These are phyloP conservation scores for Argentina silus DNA, from an alignment of 2,797 vertebrate genomes.

Conservation along the genomic window DNA sequence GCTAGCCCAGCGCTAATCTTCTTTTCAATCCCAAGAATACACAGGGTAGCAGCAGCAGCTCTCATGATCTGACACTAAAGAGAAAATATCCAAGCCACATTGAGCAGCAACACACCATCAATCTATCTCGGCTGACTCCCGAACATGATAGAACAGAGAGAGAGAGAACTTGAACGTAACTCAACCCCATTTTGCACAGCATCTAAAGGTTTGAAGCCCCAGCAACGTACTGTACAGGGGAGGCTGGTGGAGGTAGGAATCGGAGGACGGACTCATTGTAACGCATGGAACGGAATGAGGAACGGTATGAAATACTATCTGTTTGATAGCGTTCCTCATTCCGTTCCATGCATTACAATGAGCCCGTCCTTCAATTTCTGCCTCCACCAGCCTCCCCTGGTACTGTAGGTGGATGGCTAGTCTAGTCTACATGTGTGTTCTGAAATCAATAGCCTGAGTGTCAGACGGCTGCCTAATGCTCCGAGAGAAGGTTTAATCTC, in stretches of 20 bases:
- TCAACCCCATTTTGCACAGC: no score
- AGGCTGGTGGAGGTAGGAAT: not conserved
- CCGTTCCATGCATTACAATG: no score
- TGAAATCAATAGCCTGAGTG: conserved; percentile 43
- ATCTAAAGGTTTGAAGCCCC: no score
- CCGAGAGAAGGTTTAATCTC: conserved; percentile 57
- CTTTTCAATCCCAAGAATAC: not conserved
- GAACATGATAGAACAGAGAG: no score
- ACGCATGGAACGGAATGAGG: no score
- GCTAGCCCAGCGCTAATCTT: conserved; percentile 45
- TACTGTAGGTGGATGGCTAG: conserved; percentile 37
- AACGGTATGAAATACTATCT: no score
- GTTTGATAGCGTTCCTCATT: no score
- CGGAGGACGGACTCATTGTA: no score
- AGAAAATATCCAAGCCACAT: conserved; percentile 47
- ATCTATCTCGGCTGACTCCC: conserved; percentile 27
- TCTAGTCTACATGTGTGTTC: conserved; percentile 36
- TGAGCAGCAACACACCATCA: conserved; percentile 46
- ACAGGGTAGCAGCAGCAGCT: conserved; percentile 28
- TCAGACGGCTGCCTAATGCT: conserved; percentile 16
- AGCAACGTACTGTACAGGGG: conserved; percentile 41
- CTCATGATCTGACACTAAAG: conserved; percentile 46
- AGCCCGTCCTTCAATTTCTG: no score
- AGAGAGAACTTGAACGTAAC: no score
- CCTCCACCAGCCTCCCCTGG: no score